A percentile compares a stretch with the other conserved stretches of the same genome.
Conservation (phyloP, 2,113 vertebrate species). For the Rattus rattus region DNA sequence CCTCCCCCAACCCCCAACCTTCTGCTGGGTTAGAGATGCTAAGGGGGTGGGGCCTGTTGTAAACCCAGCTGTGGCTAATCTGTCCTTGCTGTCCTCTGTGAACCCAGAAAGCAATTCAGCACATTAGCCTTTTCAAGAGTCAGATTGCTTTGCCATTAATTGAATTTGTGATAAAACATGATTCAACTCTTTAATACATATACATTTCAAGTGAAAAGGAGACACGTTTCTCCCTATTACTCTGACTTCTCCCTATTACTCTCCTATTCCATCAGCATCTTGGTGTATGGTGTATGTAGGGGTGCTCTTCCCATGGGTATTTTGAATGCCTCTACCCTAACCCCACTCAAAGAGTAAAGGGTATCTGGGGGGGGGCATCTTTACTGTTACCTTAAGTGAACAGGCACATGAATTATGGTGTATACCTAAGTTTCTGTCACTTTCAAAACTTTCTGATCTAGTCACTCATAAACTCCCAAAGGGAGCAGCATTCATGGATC, state of each 20-base stretch:
- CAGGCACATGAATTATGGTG: neutral
- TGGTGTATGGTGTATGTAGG: neutral
- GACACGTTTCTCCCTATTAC: accelerated
- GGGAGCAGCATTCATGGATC: neutral
- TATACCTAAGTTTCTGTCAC: neutral
- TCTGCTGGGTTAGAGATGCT: neutral
- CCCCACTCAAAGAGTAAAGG: neutral
- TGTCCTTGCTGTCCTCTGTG: neutral
- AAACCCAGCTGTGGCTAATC: neutral
- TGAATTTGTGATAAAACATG: conserved; percentile 9
- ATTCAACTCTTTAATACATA: conserved; percentile 21
- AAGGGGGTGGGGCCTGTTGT: neutral
- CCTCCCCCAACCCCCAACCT: neutral
- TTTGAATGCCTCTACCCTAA: neutral
- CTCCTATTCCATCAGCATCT: neutral
- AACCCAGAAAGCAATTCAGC: neutral
- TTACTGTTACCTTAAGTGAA: neutral
- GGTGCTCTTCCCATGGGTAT: neutral
- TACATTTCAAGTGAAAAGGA: conserved; percentile 39
- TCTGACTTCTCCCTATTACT: neutral
- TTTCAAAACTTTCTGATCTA: conserved; percentile 13
- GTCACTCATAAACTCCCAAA: neutral
- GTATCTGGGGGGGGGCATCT: neutral
- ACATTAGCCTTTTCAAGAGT: conserved; percentile 37
- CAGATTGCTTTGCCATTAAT: conserved; percentile 35